Percentiles rank a stretch among this genome's conserved stretches.
phyloP scores from a whole-genome alignment of 2,113 vertebrate species.

The Sylvietta virens region DNA sequence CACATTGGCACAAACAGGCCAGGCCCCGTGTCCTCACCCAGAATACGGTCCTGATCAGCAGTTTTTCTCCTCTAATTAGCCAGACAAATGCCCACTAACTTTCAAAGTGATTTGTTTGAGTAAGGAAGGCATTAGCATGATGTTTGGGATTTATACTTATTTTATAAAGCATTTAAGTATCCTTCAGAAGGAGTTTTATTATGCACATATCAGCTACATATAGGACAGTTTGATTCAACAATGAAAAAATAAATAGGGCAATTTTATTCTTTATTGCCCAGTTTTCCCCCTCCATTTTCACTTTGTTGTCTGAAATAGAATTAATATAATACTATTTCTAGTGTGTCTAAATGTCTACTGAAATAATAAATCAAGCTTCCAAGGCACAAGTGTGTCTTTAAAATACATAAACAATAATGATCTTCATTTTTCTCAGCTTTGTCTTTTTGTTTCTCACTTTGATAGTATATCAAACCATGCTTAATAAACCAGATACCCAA shows the following conservation, averaged over 20 bases:
- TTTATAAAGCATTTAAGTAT: background rate
- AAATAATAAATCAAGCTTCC: conserved; percentile 36
- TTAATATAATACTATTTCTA: conserved; percentile 14
- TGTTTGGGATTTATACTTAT: background rate
- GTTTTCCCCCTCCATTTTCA: background rate
- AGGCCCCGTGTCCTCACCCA: background rate
- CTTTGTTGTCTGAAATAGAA: background rate
- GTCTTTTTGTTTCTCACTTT: conserved; percentile 23
- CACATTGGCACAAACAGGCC: background rate
- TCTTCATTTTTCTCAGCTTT: conserved; percentile 47
- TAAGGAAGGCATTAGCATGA: background rate
- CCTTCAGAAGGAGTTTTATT: background rate
- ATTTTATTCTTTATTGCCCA: background rate
- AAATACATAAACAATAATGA: conserved; percentile 49
- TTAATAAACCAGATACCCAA: conserved; percentile 55
- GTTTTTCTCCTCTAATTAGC: background rate
- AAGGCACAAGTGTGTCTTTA: conserved; percentile 35
- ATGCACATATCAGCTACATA: background rate
- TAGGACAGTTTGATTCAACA: background rate
- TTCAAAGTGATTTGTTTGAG: background rate
- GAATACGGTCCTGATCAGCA: background rate
- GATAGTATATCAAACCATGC: conserved; percentile 35
- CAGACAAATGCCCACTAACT: background rate
- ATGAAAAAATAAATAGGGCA: background rate
- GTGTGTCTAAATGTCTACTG: background rate